Percentiles rank a stretch among this genome's conserved stretches.
These are phyloP conservation scores for Pheosia tremula DNA, from an alignment of 2,888 invertebrate species.

Conservation along the genomic window DNA sequence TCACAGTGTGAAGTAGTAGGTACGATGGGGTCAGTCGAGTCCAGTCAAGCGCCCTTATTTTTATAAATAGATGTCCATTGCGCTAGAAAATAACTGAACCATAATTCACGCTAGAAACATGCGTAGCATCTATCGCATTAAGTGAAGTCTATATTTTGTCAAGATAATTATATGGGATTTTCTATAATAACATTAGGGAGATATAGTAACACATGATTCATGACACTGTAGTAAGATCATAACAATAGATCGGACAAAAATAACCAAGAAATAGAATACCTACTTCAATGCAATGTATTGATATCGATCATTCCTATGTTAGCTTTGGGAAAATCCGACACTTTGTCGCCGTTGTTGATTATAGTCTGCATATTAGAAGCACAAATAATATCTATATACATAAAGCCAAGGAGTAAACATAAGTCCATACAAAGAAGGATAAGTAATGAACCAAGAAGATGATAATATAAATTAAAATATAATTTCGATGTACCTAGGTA, in stretches of 20 bases:
- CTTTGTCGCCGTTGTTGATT: constrained; percentile 14
- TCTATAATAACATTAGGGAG: not conserved
- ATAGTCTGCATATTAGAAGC: not conserved
- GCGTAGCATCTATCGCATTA: constrained; percentile 71
- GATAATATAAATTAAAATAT: too few species aligned
- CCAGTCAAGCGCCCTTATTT: constrained; percentile 69
- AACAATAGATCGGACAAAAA: too few species aligned
- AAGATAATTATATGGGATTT: not conserved
- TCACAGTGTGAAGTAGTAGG: constrained; percentile 59
- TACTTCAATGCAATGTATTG: too few species aligned
- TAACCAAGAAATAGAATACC: too few species aligned
- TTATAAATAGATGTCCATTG: constrained; percentile 77
- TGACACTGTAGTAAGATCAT: too few species aligned
- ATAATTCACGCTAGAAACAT: constrained; percentile 67
- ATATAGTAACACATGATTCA: too few species aligned
- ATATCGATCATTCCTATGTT: too few species aligned
- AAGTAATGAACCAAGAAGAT: too few species aligned
- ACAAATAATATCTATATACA: not conserved
- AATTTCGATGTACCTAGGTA: too few species aligned
- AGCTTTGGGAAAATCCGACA: constrained; percentile 20
- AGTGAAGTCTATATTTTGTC: constrained; percentile 55
- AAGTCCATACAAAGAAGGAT: too few species aligned
- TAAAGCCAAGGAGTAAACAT: too few species aligned
- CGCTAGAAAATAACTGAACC: constrained; percentile 78
- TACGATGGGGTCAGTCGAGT: constrained; percentile 59